Conservation (phyloP, 37 sponge, comb jelly and placozoan species). For the Lycopodina hypogea region DNA sequence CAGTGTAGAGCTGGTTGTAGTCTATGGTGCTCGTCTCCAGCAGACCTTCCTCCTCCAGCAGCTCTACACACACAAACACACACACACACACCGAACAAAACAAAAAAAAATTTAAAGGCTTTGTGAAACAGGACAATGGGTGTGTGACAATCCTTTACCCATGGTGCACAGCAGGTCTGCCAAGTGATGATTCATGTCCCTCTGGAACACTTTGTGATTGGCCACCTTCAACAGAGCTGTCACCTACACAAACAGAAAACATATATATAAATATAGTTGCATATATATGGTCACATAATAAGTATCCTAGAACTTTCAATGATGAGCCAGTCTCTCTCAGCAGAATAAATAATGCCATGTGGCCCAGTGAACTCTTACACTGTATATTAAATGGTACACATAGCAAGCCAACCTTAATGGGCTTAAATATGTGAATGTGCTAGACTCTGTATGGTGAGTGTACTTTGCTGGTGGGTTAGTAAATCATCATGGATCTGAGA, state of each 20-base stretch:
- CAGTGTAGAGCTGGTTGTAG: conserved; percentile 12
- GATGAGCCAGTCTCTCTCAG: background rate
- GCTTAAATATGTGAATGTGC: too few species aligned
- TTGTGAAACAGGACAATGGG: background rate
- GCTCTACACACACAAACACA: conserved; percentile 2
- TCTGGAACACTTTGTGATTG: conserved; percentile 54
- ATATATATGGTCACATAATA: too few species aligned
- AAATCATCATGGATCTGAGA: too few species aligned
- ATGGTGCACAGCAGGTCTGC: conserved; percentile 50
- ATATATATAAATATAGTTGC: too few species aligned
- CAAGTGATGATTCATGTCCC: conserved; percentile 45
- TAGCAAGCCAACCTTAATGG: too few species aligned
- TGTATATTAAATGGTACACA: too few species aligned
- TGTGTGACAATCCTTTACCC: conserved; percentile 6
- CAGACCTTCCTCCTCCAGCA: conserved; percentile 26
- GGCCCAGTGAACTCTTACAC: background rate
- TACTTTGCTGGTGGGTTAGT: too few species aligned
- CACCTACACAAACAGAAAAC: conserved; percentile 43
- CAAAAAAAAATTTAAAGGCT: too few species aligned
- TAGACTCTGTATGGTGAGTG: too few species aligned
- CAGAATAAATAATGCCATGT: background rate
- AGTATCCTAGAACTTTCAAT: background rate
- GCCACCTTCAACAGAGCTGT: conserved; percentile 45
- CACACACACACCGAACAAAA: background rate
- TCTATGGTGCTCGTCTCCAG: background rate